These are phyloP conservation scores for Hipparchia sbordonii DNA, from an alignment of 2,888 invertebrate genomes.

Conservation along the genomic window DNA sequence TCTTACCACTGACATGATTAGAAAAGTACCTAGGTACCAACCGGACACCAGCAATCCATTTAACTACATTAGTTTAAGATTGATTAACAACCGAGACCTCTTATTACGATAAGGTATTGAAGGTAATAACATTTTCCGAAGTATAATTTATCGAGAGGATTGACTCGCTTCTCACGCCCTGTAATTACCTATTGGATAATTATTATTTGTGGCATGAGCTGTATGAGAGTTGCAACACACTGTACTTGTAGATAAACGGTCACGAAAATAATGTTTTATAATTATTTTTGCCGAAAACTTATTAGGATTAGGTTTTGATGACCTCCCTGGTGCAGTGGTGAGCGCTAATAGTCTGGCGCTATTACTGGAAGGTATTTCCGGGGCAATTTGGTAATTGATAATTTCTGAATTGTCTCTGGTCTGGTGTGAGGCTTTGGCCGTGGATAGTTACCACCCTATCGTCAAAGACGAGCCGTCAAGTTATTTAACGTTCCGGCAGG, in stretches of 20 bases:
- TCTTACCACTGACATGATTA: no score
- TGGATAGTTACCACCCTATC: no score
- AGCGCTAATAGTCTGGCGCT: no score
- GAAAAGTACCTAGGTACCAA: background rate
- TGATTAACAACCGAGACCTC: background rate
- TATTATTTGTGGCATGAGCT: conserved; percentile 11
- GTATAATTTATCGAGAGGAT: conserved; percentile 13
- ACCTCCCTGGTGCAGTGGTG: no score
- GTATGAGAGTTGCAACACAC: conserved; percentile 13
- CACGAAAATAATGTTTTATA: background rate
- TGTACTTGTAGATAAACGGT: background rate
- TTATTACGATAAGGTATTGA: background rate
- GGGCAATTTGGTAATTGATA: no score
- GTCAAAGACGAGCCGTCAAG: no score
- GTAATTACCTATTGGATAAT: conserved; percentile 19
- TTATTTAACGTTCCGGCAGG: no score
- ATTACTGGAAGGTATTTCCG: no score
- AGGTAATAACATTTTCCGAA: conserved; percentile 1
- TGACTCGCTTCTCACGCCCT: conserved; percentile 12
- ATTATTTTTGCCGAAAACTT: no score
- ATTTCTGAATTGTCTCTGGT: no score
- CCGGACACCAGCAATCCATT: background rate
- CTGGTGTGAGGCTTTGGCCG: no score
- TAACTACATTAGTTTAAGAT: background rate
- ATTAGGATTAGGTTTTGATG: no score